These are phyloP conservation scores for Myiozetetes cayanensis DNA, from an alignment of 2,113 vertebrate species.

Conservation along the genomic window DNA sequence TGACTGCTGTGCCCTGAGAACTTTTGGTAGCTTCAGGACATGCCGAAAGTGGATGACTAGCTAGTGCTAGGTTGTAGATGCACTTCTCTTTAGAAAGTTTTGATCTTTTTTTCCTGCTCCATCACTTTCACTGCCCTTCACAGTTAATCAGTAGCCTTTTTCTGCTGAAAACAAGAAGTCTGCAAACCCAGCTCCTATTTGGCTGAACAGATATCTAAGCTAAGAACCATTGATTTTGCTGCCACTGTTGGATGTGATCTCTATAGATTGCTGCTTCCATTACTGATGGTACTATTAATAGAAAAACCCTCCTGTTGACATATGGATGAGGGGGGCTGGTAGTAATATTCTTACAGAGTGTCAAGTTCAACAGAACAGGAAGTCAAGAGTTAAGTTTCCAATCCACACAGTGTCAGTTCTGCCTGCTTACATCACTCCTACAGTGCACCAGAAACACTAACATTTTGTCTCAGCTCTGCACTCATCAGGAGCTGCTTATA, in stretches of 20 bases:
- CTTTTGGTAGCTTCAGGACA: background rate
- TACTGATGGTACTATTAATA: background rate
- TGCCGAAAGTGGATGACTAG: background rate
- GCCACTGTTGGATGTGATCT: background rate
- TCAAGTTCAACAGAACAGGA: background rate
- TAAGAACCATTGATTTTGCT: background rate
- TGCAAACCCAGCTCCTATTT: background rate
- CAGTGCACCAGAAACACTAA: too few species aligned
- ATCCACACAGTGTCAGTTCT: background rate
- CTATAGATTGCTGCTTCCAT: background rate
- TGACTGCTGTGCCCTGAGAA: background rate
- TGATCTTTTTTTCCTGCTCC: background rate
- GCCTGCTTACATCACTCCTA: background rate
- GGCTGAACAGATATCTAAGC: background rate
- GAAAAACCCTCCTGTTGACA: background rate
- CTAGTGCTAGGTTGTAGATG: background rate
- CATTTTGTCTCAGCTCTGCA: background rate
- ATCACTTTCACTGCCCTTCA: background rate
- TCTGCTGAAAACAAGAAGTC: background rate
- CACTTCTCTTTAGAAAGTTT: background rate
- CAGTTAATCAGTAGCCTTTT: background rate
- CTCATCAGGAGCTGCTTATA: background rate
- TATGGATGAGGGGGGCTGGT: background rate
- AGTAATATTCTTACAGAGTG: background rate
- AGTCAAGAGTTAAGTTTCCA: background rate